A percentile compares a stretch with the other conserved stretches of the same genome.
These are phyloP conservation scores for Lordiphosa stackelbergi DNA, from an alignment of 1,140 invertebrate species.

Conservation along the genomic window DNA sequence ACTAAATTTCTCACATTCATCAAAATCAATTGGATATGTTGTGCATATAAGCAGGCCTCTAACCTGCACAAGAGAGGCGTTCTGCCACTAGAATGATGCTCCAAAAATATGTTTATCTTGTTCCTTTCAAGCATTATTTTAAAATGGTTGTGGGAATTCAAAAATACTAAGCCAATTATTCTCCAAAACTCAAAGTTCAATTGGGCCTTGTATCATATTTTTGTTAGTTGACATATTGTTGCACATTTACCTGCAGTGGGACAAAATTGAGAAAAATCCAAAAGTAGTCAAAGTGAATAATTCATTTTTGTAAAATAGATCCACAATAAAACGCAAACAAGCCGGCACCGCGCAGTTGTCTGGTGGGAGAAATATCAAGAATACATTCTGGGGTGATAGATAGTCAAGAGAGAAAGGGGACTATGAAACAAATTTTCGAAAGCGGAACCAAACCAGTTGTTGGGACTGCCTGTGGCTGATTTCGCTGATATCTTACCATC, in stretches of 20 bases:
- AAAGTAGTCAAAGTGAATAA: conserved; percentile 67
- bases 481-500: conserved; percentile 35
- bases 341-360: too few relatives aligned
- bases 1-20: too few relatives aligned
- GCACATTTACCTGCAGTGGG: conserved; percentile 56
- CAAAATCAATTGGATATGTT: too few relatives aligned
- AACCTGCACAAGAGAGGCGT: too few relatives aligned
- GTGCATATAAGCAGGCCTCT: too few relatives aligned
- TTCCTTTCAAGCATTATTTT: too few relatives aligned
- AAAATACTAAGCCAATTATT: too few relatives aligned
- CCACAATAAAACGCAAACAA: not conserved
- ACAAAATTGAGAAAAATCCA: conserved; percentile 66
- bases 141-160: too few relatives aligned
- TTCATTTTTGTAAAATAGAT: conserved; percentile 34
- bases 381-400: not conserved
- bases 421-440: conserved; percentile 52
- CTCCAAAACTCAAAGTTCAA: too few relatives aligned
- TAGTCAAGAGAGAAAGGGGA: conserved; percentile 1
- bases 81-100: too few relatives aligned
- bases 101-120: too few relatives aligned
- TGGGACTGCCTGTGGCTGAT: conserved; percentile 2
- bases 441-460: conserved; percentile 70
- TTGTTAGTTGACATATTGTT: conserved; percentile 10
- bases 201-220: not conserved
- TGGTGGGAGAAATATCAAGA: not conserved